Percentiles rank a stretch among this genome's conserved stretches.
phyloP scores from a whole-genome alignment of 2,113 vertebrate species.

The Ciconia maguari region DNA sequence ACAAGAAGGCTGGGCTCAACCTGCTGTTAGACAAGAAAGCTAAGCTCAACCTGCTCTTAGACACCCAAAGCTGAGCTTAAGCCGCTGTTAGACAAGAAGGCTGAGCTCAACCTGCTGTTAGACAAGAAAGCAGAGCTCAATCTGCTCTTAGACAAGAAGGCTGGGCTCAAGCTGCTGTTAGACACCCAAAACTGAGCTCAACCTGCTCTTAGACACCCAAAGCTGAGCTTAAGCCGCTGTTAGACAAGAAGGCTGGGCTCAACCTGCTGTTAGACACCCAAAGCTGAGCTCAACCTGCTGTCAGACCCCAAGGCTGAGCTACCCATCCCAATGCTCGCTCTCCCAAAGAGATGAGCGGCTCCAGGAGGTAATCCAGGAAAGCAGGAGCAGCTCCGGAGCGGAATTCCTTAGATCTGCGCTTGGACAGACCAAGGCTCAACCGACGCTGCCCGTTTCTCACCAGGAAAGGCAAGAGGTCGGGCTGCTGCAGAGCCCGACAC shows the following conservation, averaged over 20 bases:
- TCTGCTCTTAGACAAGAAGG: too few species aligned
- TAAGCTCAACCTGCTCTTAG: too few species aligned
- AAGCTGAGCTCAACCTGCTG: neutral
- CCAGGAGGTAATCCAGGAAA: neutral
- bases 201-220: too few species aligned
- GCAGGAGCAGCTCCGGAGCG: neutral
- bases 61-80: neutral
- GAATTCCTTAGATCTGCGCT: neutral
- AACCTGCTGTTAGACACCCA: accelerated
- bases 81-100: too few species aligned
- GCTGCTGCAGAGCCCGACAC: neutral
- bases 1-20: neutral
- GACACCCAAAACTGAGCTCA: neutral
- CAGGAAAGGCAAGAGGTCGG: neutral
- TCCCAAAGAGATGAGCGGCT: neutral
- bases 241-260: too few species aligned
- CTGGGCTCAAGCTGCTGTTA: accelerated
- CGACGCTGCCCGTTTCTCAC: accelerated
- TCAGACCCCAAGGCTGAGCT: neutral
- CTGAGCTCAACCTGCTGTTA: too few species aligned
- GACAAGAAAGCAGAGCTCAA: neutral
- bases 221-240: neutral
- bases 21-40: too few species aligned
- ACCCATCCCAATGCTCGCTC: accelerated
- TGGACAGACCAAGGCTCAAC: neutral